Conservation (phyloP, 2,113 vertebrate genomes). For the Lontra canadensis region DNA sequence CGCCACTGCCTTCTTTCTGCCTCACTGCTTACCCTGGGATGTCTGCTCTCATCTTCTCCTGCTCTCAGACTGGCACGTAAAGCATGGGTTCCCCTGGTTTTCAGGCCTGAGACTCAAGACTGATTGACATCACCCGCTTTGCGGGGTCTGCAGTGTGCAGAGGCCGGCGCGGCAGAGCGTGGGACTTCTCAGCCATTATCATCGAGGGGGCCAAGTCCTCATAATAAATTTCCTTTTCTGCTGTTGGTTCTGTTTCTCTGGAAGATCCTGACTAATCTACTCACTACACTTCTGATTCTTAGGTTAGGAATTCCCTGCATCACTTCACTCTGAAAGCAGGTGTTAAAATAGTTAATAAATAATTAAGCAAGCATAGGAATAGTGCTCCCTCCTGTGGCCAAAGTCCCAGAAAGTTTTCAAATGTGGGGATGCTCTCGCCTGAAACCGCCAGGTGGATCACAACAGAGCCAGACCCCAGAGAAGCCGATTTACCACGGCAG, state of each 20-base stretch:
- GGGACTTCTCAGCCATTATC: not conserved
- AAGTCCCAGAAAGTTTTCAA: not conserved
- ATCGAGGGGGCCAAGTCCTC: not conserved
- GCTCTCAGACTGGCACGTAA: not conserved
- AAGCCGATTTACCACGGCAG: not conserved
- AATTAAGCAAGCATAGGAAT: not conserved
- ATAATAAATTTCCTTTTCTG: not conserved
- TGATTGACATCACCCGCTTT: not conserved
- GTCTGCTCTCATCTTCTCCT: not conserved
- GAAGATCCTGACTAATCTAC: not conserved
- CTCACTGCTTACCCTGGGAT: not conserved
- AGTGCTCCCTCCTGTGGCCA: constrained; percentile 66
- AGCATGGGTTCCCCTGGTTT: not conserved
- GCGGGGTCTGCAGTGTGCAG: not conserved
- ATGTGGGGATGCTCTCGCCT: not conserved
- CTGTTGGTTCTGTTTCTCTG: not conserved
- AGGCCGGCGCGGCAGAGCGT: fast-evolving
- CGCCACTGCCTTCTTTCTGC: not conserved
- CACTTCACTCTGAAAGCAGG: not conserved
- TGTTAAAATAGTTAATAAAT: not conserved
- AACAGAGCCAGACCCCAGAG: not conserved
- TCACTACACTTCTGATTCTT: not conserved
- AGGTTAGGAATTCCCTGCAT: not conserved
- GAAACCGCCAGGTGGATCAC: not conserved
- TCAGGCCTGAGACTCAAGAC: not conserved